A percentile compares a stretch with the other conserved stretches of the same genome.
Evolutionary conservation across 2,888 invertebrate genomes (phyloP).

Genomic region (Osmoderma eremita): DNA sequence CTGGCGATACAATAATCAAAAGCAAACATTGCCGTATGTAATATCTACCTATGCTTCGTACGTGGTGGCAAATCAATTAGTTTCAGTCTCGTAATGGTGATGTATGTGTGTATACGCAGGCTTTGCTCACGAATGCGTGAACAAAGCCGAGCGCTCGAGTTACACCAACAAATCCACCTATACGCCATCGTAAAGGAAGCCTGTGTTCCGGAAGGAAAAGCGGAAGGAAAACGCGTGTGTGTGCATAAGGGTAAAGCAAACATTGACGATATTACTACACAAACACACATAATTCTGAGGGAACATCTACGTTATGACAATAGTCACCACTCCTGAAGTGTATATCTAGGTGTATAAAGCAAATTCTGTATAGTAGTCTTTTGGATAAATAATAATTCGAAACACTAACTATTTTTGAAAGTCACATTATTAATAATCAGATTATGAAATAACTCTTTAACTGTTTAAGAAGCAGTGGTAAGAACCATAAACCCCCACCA

Average conservation of each 20-base stretch:
- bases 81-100: constrained; percentile 13
- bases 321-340: not conserved
- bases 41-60: not conserved
- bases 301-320: not conserved
- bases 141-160: constrained; percentile 12
- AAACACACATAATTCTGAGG: not conserved
- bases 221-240: constrained; percentile 26
- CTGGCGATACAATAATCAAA: constrained; percentile 32
- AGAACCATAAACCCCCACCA: too few relatives aligned
- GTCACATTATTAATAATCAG: too few relatives aligned
- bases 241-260: constrained; percentile 28
- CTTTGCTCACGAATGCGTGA: not conserved
- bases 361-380: not conserved
- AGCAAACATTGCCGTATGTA: constrained; percentile 15
- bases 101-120: not conserved
- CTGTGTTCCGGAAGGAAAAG: constrained; percentile 10
- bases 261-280: not conserved
- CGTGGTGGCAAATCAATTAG: constrained; percentile 33
- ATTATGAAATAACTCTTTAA: too few relatives aligned
- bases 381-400: too few relatives aligned
- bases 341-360: not conserved
- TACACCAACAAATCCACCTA: constrained; percentile 29
- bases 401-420: too few relatives aligned
- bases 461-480: too few relatives aligned
- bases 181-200: constrained; percentile 9